Evolutionary conservation across 2,113 vertebrate genomes (phyloP).

Genomic region (Tursiops truncatus): DNA sequence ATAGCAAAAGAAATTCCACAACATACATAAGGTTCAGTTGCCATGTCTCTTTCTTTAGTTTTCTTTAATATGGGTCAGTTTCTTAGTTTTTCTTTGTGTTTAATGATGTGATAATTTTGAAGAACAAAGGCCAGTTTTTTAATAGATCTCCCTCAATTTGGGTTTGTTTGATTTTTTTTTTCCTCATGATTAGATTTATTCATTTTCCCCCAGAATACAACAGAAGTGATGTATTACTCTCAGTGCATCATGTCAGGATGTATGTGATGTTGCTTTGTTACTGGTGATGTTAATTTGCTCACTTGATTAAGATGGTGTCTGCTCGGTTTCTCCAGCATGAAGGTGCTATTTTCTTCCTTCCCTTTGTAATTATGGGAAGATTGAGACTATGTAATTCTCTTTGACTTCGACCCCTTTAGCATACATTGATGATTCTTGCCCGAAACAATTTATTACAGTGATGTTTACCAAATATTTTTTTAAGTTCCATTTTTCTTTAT

Average conservation of each 20-base stretch:
- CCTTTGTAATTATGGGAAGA: neutral
- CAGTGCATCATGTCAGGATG: neutral
- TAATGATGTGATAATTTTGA: slow-evolving; percentile 7
- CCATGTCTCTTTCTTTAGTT: neutral
- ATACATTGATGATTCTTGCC: neutral
- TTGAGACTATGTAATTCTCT: neutral
- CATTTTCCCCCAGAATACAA: neutral
- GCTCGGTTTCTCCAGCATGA: neutral
- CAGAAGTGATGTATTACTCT: neutral
- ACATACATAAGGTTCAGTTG: neutral
- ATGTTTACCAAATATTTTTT: neutral
- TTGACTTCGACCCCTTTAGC: neutral
- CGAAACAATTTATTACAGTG: neutral
- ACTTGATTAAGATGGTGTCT: neutral
- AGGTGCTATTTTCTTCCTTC: neutral
- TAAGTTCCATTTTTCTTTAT: neutral
- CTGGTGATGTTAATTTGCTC: neutral
- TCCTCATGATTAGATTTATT: neutral
- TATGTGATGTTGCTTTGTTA: neutral
- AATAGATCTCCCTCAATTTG: neutral
- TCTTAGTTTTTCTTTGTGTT: neutral
- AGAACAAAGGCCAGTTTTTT: neutral
- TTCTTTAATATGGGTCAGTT: neutral
- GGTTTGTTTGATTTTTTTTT: neutral
- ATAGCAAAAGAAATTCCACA: neutral